Evolutionary conservation across 37 sponge, comb jelly and placozoan species (phyloP).

Genomic region (Diacarnus erythraeanus): DNA sequence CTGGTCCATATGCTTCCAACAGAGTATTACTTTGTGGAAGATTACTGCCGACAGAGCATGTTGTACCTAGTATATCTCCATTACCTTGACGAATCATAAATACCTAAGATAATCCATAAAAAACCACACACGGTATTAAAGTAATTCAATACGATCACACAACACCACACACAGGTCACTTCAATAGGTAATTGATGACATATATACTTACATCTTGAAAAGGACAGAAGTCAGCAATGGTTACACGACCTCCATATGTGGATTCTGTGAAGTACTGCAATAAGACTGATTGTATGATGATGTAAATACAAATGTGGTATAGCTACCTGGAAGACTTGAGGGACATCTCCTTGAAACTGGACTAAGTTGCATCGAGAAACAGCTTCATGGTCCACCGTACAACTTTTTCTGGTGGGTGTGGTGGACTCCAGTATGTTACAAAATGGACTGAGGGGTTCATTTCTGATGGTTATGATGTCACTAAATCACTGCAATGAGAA

Average conservation of each 20-base stretch:
- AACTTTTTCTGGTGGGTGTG: neutral
- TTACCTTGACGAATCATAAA: too few species aligned
- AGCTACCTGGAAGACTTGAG: too few species aligned
- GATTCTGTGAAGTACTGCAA: conserved; percentile 53
- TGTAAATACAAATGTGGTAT: too few species aligned
- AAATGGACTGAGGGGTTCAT: conserved; percentile 24
- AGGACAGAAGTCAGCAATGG: conserved; percentile 73
- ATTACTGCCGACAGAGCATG: conserved; percentile 21
- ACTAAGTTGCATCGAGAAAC: conserved; percentile 37
- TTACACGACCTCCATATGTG: conserved; percentile 36
- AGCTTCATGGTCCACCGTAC: conserved; percentile 43
- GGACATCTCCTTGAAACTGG: conserved; percentile 1
- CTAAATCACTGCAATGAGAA: too few species aligned
- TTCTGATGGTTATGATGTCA: too few species aligned
- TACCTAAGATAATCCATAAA: too few species aligned
- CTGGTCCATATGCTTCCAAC: conserved; percentile 47
- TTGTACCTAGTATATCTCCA: neutral
- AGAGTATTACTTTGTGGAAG: conserved; percentile 6
- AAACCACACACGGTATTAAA: too few species aligned
- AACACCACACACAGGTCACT: too few species aligned
- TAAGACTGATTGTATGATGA: too few species aligned
- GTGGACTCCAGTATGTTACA: conserved; percentile 7
- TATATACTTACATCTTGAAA: conserved; percentile 54
- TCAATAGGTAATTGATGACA: too few species aligned
- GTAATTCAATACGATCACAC: too few species aligned